Percentiles rank a stretch among this genome's conserved stretches.
These are phyloP conservation scores for Aphidius gifuensis DNA, from an alignment of 1,140 invertebrate species.

Conservation along the genomic window DNA sequence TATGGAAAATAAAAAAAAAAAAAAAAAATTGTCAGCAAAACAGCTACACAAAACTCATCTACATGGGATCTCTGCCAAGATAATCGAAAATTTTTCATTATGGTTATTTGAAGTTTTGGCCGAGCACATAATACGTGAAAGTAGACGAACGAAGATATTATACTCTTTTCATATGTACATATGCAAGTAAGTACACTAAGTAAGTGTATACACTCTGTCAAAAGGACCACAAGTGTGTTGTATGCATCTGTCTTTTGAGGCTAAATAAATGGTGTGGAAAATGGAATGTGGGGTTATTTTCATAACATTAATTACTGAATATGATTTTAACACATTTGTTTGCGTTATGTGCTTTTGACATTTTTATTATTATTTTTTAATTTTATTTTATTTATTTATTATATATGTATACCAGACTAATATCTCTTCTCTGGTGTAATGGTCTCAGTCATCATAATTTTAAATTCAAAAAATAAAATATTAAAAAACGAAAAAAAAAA, in stretches of 20 bases:
- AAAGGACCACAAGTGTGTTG: constrained; percentile 7
- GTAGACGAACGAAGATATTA: not conserved
- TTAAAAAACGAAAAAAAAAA: too few relatives aligned
- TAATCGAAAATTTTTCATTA: constrained; percentile 39
- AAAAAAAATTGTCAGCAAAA: not conserved
- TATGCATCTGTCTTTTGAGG: constrained; percentile 19
- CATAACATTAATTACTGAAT: constrained; percentile 23
- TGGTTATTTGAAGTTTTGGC: constrained; percentile 24
- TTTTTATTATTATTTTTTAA: not conserved
- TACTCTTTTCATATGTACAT: not conserved
- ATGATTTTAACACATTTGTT: constrained; percentile 10
- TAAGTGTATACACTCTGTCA: constrained; percentile 6
- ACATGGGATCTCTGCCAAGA: constrained; percentile 35
- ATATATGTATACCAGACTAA: too few relatives aligned
- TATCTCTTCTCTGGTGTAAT: too few relatives aligned
- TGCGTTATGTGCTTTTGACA: not conserved
- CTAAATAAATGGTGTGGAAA: constrained; percentile 22
- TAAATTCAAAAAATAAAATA: too few relatives aligned
- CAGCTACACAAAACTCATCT: constrained; percentile 9
- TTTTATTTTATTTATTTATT: too few relatives aligned
- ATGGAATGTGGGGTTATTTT: constrained; percentile 19
- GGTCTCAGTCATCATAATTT: too few relatives aligned
- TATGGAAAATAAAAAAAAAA: constrained; percentile 24
- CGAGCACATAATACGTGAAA: not conserved
- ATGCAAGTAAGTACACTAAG: not conserved